phyloP scores from a whole-genome alignment of 2,888 invertebrate species.

The Tetramorium bicarinatum region DNA sequence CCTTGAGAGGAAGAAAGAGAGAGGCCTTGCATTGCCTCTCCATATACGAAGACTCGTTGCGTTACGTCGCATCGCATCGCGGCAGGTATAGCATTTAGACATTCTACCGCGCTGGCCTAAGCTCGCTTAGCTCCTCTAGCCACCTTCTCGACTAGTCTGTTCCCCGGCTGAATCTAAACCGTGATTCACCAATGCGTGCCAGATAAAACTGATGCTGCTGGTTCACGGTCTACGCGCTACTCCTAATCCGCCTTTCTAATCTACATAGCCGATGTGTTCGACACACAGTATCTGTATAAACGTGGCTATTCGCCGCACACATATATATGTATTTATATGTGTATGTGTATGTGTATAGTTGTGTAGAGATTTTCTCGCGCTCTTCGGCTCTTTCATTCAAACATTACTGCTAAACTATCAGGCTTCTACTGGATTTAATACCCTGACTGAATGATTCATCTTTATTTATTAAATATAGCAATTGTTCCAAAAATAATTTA shows the following conservation, averaged over 20 bases:
- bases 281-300: not conserved
- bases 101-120: conserved; percentile 85
- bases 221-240: conserved; percentile 65
- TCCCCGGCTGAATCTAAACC: conserved; percentile 88
- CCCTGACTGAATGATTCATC: not conserved
- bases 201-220: conserved; percentile 77
- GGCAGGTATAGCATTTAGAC: conserved; percentile 83
- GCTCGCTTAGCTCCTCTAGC: conserved; percentile 84
- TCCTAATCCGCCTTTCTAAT: conserved; percentile 79
- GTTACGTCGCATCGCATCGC: conserved; percentile 22
- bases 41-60: conserved; percentile 27
- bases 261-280: conserved; percentile 48
- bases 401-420: conserved; percentile 2
- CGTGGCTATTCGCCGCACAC: not conserved
- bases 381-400: conserved; percentile 8
- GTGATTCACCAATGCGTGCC: conserved; percentile 90
- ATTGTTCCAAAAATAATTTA: not conserved
- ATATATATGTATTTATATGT: too few relatives aligned
- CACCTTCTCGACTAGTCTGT: conserved; percentile 86
- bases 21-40: not conserved
- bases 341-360: not conserved
- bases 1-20: not conserved
- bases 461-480: not conserved
- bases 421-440: not conserved
- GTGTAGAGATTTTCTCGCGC: not conserved